These are phyloP conservation scores for Coendou prehensilis DNA, from an alignment of 2,797 vertebrate genomes.

Conservation along the genomic window DNA sequence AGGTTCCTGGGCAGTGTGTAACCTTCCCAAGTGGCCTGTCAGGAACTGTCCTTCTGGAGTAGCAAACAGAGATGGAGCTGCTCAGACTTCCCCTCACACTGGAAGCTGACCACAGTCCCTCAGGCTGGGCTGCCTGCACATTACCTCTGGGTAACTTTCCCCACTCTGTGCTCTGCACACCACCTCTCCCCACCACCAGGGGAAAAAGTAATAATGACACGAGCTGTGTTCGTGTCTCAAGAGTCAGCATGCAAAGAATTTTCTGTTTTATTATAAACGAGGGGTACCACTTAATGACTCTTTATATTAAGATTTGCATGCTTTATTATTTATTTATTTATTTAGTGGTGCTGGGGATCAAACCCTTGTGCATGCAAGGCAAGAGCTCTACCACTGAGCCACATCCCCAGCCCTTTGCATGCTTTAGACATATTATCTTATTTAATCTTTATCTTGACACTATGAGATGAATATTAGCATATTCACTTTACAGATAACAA, in stretches of 20 bases:
- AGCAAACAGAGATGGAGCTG: neutral
- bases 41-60: neutral
- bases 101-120: neutral
- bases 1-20: neutral
- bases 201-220: neutral
- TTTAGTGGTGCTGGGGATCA: neutral
- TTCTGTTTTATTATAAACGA: neutral
- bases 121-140: neutral
- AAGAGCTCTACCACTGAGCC: neutral
- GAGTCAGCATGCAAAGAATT: neutral
- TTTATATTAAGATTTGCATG: neutral
- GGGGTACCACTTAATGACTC: neutral
- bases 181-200: neutral
- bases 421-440: neutral
- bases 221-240: neutral
- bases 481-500: slow-evolving; percentile 7
- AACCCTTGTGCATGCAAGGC: neutral
- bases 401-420: neutral
- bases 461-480: neutral
- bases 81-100: neutral
- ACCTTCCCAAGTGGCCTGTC: neutral
- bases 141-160: neutral
- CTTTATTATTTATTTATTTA: neutral
- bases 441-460: neutral
- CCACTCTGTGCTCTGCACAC: neutral